A percentile compares a stretch with the other conserved stretches of the same genome.
These are phyloP conservation scores for Cyanistes caeruleus DNA, from an alignment of 2,113 vertebrate species.

Conservation along the genomic window DNA sequence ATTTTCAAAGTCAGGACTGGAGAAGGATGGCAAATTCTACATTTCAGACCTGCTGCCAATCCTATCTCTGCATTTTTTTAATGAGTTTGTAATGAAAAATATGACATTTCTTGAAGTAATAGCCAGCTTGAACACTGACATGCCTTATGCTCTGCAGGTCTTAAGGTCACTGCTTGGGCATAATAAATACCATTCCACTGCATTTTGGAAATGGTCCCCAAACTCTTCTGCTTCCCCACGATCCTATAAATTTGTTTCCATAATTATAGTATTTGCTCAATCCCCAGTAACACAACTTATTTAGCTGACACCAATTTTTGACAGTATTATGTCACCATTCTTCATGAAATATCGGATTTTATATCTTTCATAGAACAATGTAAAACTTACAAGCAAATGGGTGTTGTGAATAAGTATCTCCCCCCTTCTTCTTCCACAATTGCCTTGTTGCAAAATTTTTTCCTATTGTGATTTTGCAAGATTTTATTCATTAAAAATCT, in stretches of 20 bases:
- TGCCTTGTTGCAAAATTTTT: neutral
- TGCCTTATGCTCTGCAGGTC: neutral
- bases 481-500: neutral
- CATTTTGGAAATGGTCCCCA: neutral
- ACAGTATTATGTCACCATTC: neutral
- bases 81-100: neutral
- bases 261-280: neutral
- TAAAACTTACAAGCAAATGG: neutral
- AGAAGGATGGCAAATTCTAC: neutral
- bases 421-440: neutral
- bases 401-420: neutral
- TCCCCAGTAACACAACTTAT: neutral
- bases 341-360: neutral
- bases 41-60: neutral
- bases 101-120: neutral
- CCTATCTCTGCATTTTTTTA: neutral
- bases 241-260: neutral
- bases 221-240: neutral
- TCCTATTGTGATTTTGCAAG: neutral
- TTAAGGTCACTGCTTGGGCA: neutral
- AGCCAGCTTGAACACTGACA: neutral
- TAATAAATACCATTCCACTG: neutral
- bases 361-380: neutral
- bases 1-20: neutral
- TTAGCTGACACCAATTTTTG: neutral